Base-by-base conservation (phyloP, 2,797 vertebrate genomes). In the Poecilia picta region DNA sequence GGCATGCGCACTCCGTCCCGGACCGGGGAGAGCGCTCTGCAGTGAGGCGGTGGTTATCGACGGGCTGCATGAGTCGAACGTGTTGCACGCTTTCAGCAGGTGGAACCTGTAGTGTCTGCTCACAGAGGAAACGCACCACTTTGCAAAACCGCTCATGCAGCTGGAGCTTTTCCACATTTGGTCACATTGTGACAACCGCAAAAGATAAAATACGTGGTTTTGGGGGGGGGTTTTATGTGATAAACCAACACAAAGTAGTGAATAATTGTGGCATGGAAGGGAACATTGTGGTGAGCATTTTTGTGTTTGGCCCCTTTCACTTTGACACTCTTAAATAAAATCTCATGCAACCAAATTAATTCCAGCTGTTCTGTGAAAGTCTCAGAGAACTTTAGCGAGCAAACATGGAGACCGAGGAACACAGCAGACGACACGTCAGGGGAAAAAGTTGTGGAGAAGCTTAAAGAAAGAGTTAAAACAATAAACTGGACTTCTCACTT, bases 51-150 rank as follows among this genome's bases (percentile, higher is more conserved):
- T 80, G 79, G 70, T 86, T 89, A 82, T 83, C 45, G 80, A 88
- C 89, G 86, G 81, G 88, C 81, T 81, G 93, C 95, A 95, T 93
- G 94, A 87, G 83, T 88, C 88, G 88, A 75, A 77, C 72, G 87
- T 87, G 91, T 76, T 90, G 94, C 95, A 94, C 85, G 84, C 87
- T 88, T 89, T 81, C 64, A 86, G 87, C 82, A 75, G 76, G 78
- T 79, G 45, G 49, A 71, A 68, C 36, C 74, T 57, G 76, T 81
- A 77, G 46, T 53, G 82, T 72, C 85, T 75, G n/a, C 81, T 74
- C 75, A 85, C 86, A 89, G 76, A 85, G 73, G 36, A 87, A 88
- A 80, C 75, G 36, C 87, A 8, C 13, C 4, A 41, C 41, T 23
- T 45, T 45, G 68, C 41, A 16, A 45, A 25, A 13, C 66, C 8